Evolutionary conservation across 1,140 invertebrate species (phyloP).

Genomic region (Drosophila ogumai): DNA sequence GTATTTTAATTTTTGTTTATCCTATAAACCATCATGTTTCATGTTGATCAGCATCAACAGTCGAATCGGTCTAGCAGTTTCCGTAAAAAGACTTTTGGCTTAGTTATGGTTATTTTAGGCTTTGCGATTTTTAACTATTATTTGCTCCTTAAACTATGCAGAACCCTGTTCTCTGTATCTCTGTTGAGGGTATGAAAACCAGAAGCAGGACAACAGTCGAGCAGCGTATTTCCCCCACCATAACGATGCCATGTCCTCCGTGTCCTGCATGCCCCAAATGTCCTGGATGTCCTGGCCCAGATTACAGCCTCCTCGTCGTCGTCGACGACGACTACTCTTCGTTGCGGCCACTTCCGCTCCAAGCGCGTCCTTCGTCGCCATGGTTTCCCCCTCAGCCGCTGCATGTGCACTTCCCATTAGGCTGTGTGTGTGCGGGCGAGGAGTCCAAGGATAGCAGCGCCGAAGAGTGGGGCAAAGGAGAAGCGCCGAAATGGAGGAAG

Average conservation of each 20-base stretch:
- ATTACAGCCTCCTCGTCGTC: conserved; percentile 64
- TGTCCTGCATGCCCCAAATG: conserved; percentile 45
- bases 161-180: not conserved
- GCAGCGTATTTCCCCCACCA: conserved; percentile 7
- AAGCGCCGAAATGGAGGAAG: conserved; percentile 12
- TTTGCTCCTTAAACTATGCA: not conserved
- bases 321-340: conserved; percentile 26
- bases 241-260: conserved; percentile 23
- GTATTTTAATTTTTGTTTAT: too few relatives aligned
- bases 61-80: too few relatives aligned
- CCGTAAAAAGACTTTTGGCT: too few relatives aligned
- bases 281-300: conserved; percentile 60
- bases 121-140: too few relatives aligned
- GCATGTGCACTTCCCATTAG: conserved; percentile 68
- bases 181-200: not conserved
- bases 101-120: too few relatives aligned
- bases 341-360: conserved; percentile 64
- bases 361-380: conserved; percentile 21
- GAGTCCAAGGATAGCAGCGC: not conserved
- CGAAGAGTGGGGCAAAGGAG: conserved; percentile 9
- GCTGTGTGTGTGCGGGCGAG: conserved; percentile 11
- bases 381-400: conserved; percentile 2
- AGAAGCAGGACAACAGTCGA: conserved; percentile 2
- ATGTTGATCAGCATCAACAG: too few relatives aligned
- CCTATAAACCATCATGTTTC: too few relatives aligned